These are phyloP conservation scores for Ailuropoda melanoleuca DNA, from an alignment of 2,113 vertebrate species.

Conservation along the genomic window DNA sequence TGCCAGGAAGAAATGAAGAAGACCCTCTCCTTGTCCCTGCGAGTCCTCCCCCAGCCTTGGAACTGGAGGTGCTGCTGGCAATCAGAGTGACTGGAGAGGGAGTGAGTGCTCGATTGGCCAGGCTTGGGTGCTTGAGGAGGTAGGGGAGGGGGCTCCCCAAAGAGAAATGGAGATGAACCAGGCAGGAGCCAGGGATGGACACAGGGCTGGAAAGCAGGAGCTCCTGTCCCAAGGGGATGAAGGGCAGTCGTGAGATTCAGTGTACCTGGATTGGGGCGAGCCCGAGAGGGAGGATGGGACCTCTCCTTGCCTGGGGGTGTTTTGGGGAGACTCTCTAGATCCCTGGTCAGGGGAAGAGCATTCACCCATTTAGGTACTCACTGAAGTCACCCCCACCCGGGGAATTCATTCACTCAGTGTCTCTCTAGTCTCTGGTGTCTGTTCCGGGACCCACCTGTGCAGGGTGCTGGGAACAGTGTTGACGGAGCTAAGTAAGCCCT, in stretches of 20 bases:
- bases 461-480: neutral
- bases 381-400: neutral
- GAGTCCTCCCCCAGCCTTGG: neutral
- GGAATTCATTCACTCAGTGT: neutral
- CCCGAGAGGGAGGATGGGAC: neutral
- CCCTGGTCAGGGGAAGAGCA: neutral
- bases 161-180: neutral
- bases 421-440: neutral
- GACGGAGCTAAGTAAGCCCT: neutral
- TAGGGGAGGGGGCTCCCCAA: neutral
- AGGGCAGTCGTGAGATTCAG: neutral
- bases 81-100: neutral
- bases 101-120: neutral
- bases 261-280: neutral
- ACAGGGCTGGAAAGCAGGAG: neutral
- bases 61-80: neutral
- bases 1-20: neutral
- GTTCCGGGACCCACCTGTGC: neutral
- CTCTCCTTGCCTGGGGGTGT: neutral
- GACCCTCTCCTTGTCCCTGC: neutral
- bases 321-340: neutral
- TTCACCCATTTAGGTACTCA: neutral
- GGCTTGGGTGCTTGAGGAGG: neutral
- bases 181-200: neutral
- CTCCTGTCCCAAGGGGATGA: neutral